phyloP scores from a whole-genome alignment of 2,888 invertebrate genomes.

The Vandiemenella viatica region DNA sequence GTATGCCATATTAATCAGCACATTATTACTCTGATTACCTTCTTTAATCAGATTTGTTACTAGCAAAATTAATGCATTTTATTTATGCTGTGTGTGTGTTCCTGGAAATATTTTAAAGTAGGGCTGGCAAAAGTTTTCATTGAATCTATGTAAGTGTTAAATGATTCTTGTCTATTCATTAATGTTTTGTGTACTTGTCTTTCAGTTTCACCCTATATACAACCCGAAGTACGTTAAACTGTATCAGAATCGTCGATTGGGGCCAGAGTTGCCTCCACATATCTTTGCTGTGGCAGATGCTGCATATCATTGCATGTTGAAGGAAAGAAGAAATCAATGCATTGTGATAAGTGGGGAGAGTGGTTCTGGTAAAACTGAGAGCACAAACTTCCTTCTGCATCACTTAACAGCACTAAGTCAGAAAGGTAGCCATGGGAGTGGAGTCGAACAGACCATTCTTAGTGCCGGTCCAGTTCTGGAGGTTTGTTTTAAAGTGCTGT shows the following conservation, averaged over 20 bases:
- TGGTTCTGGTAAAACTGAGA: conserved; percentile 93
- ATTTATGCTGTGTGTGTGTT: too few species aligned
- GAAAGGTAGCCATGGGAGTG: conserved; percentile 84
- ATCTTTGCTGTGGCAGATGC: conserved; percentile 93
- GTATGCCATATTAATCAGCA: too few species aligned
- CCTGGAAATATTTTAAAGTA: too few species aligned
- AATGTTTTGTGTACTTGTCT: too few species aligned
- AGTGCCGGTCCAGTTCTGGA: conserved; percentile 92
- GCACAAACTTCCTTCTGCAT: conserved; percentile 87
- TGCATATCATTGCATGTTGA: conserved; percentile 87
- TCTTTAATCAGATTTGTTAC: too few species aligned
- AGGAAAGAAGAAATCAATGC: conserved; percentile 79
- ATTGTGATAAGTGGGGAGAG: conserved; percentile 92
- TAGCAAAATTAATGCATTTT: too few species aligned
- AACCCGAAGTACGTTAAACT: conserved; percentile 93
- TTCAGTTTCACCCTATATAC: conserved; percentile 85
- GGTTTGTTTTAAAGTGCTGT: conserved; percentile 29
- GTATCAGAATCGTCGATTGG: conserved; percentile 83
- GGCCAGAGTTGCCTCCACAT: conserved; percentile 86
- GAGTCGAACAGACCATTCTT: conserved; percentile 91
- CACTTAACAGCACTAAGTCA: conserved; percentile 89
- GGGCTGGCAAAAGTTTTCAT: too few species aligned
- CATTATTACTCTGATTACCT: too few species aligned
- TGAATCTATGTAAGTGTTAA: too few species aligned
- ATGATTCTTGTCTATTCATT: too few species aligned